phyloP scores from a whole-genome alignment of 1,140 invertebrate species.

The Rhopalosiphum maidis region DNA sequence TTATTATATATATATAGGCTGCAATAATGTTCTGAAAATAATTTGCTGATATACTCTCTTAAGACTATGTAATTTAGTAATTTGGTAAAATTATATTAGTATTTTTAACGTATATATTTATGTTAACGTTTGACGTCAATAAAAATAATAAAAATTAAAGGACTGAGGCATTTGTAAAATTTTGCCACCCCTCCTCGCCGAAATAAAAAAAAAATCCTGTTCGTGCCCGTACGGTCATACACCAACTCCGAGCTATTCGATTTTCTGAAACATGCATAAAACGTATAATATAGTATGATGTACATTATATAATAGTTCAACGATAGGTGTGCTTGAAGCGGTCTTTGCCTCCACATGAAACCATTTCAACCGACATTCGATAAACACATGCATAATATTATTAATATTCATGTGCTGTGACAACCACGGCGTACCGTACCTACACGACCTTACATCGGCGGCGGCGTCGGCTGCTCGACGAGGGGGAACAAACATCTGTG shows the following conservation, averaged over 20 bases:
- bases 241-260: not conserved
- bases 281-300: not conserved
- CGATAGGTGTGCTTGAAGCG: not conserved
- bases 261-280: not conserved
- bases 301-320: not conserved
- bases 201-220: not conserved
- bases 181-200: not conserved
- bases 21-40: not conserved
- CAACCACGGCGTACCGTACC: not conserved
- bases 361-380: not conserved
- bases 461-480: conserved; percentile 28
- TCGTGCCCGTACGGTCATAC: no score
- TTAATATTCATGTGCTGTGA: not conserved
- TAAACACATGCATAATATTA: conserved; percentile 24
- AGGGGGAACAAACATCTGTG: conserved; percentile 53
- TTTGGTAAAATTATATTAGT: not conserved
- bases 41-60: not conserved
- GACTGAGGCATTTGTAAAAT: not conserved
- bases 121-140: no score
- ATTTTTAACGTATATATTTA: no score
- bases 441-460: not conserved
- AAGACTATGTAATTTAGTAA: not conserved
- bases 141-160: no score
- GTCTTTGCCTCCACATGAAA: not conserved
- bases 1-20: no score